A percentile compares a stretch with the other conserved stretches of the same genome.
phyloP scores from a whole-genome alignment of 2,113 vertebrate species.

The Ochotona curzoniae region DNA sequence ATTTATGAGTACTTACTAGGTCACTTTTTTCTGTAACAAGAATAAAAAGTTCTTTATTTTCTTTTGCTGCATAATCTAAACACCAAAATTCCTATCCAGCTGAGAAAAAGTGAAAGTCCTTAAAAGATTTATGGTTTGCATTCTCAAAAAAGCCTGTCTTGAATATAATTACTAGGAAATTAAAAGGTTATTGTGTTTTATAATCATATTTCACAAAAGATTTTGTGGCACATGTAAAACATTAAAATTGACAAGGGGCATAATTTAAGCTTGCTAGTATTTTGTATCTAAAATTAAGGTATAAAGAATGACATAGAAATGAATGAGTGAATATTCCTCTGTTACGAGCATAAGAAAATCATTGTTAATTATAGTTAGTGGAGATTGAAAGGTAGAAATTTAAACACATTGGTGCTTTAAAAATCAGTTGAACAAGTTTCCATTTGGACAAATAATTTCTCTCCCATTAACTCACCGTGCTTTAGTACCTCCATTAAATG shows the following conservation, averaged over 20 bases:
- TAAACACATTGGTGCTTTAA: slow-evolving; percentile 47
- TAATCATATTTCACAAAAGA: slow-evolving; percentile 48
- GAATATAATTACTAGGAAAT: slow-evolving; percentile 67
- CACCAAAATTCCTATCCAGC: background rate
- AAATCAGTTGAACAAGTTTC: slow-evolving; percentile 32
- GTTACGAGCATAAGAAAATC: background rate
- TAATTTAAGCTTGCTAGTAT: slow-evolving; percentile 68
- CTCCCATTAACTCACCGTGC: background rate
- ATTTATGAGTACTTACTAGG: background rate
- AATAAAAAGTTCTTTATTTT: slow-evolving; percentile 36
- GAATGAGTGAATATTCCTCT: background rate
- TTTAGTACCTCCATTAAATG: background rate
- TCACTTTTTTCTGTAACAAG: background rate
- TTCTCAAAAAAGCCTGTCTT: slow-evolving; percentile 45
- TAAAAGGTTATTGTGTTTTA: slow-evolving; percentile 54
- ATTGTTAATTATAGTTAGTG: slow-evolving; percentile 28
- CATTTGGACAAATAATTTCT: background rate
- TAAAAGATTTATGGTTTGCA: slow-evolving; percentile 48
- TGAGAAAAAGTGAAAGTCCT: background rate
- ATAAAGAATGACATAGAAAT: slow-evolving; percentile 34
- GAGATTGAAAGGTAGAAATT: background rate
- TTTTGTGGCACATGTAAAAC: slow-evolving; percentile 55
- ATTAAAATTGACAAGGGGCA: slow-evolving; percentile 44
- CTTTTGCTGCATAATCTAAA: slow-evolving; percentile 52
- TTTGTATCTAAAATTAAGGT: slow-evolving; percentile 54